A percentile compares a stretch with the other conserved stretches of the same genome.
These are phyloP conservation scores for Phengaris alcon DNA, from an alignment of 2,888 invertebrate genomes.

Conservation along the genomic window DNA sequence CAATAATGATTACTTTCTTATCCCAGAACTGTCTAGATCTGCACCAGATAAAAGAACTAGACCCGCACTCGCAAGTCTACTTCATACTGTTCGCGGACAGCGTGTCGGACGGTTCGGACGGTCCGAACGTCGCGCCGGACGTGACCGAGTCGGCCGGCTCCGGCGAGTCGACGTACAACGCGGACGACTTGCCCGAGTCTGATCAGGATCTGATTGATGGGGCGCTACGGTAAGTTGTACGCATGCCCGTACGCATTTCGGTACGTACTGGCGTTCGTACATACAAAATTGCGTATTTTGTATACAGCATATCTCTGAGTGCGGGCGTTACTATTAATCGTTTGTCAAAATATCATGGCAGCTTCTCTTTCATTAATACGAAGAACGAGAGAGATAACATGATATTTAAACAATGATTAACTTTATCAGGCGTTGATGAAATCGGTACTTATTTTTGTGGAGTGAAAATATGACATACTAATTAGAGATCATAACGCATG, in stretches of 20 bases:
- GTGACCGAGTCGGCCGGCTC: constrained; percentile 55
- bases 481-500: no score
- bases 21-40: constrained; percentile 73
- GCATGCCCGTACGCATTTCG: background rate
- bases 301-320: no score
- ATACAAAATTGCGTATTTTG: background rate
- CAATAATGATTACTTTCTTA: background rate
- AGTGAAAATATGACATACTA: no score
- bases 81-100: constrained; percentile 67
- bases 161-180: constrained; percentile 38
- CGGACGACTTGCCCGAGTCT: constrained; percentile 55
- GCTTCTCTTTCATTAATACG: no score
- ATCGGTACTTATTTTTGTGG: no score
- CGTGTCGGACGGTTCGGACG: constrained; percentile 33
- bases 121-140: constrained; percentile 39
- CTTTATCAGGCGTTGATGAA: no score
- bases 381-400: no score
- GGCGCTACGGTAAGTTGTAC: constrained; percentile 37
- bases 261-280: background rate
- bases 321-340: no score
- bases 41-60: constrained; percentile 66
- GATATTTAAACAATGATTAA: no score
- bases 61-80: constrained; percentile 60
- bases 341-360: no score
- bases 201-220: constrained; percentile 48